These are phyloP conservation scores for Agriopis leucophaearia DNA, from an alignment of 2,888 invertebrate genomes.

Conservation along the genomic window DNA sequence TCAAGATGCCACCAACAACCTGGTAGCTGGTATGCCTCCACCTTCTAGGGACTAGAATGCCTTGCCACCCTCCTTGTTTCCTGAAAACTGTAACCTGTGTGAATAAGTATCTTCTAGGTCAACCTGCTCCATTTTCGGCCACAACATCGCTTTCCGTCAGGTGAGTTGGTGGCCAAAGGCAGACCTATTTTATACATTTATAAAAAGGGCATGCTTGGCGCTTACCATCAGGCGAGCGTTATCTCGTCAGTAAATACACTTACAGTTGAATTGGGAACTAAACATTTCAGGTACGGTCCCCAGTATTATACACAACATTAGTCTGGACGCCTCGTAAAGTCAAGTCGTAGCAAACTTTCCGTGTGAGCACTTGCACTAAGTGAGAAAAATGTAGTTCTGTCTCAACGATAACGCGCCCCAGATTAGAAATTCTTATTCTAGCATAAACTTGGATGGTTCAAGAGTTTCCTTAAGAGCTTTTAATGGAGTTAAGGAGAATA, in stretches of 20 bases:
- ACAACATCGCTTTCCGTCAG: too few species aligned
- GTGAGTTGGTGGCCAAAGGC: too few species aligned
- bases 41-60: too few species aligned
- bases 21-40: too few species aligned
- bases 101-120: too few species aligned
- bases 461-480: slow-evolving; percentile 38
- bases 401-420: slow-evolving; percentile 23
- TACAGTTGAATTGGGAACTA: not conserved
- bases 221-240: not conserved
- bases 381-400: slow-evolving; percentile 31
- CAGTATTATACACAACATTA: not conserved
- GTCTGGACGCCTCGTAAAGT: slow-evolving; percentile 8
- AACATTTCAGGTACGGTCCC: not conserved
- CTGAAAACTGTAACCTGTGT: too few species aligned
- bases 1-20: too few species aligned
- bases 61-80: too few species aligned
- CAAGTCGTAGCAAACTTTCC: slow-evolving; percentile 9
- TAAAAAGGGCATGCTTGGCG: too few species aligned
- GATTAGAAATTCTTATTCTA: slow-evolving; percentile 38
- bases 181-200: too few species aligned
- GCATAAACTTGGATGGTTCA: slow-evolving; percentile 38
- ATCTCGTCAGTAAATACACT: not conserved
- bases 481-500: slow-evolving; percentile 35
- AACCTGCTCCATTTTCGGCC: too few species aligned
- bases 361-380: slow-evolving; percentile 22